phyloP scores from a whole-genome alignment of 2,113 vertebrate genomes.

The Otocyon megalotis region DNA sequence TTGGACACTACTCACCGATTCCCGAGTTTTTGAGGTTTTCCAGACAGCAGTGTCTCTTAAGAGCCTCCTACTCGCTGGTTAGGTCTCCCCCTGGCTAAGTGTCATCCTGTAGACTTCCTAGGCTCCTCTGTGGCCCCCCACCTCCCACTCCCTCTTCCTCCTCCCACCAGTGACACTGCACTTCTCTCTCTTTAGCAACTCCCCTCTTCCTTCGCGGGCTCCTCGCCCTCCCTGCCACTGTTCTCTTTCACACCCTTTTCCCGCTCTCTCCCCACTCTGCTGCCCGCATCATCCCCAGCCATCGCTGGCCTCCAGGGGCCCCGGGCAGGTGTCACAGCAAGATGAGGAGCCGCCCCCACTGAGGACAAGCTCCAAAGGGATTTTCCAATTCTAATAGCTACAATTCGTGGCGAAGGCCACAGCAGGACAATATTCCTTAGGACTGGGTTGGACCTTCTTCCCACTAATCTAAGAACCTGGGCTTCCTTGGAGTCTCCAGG shows the following conservation, averaged over 20 bases:
- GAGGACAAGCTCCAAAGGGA: neutral
- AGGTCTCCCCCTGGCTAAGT: neutral
- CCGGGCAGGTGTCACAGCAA: neutral
- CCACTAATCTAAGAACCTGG: neutral
- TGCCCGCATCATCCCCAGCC: neutral
- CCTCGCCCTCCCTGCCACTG: neutral
- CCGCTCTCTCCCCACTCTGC: neutral
- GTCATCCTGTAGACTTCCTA: neutral
- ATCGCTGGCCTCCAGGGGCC: neutral
- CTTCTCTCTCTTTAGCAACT: neutral
- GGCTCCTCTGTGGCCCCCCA: neutral
- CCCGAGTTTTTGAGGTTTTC: neutral
- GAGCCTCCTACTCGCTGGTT: neutral
- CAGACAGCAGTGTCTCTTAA: neutral
- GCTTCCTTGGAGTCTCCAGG: neutral
- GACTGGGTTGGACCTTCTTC: neutral
- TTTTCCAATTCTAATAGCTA: neutral
- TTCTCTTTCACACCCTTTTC: neutral
- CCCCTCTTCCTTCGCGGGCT: neutral
- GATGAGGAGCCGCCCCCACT: no score
- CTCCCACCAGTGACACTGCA: neutral
- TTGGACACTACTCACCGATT: neutral
- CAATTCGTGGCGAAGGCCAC: neutral
- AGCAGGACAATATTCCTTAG: neutral
- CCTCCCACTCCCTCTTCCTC: neutral